Percentiles rank a stretch among this genome's conserved stretches.
phyloP scores from a whole-genome alignment of 2,113 vertebrate species.

The Hucho hucho region DNA sequence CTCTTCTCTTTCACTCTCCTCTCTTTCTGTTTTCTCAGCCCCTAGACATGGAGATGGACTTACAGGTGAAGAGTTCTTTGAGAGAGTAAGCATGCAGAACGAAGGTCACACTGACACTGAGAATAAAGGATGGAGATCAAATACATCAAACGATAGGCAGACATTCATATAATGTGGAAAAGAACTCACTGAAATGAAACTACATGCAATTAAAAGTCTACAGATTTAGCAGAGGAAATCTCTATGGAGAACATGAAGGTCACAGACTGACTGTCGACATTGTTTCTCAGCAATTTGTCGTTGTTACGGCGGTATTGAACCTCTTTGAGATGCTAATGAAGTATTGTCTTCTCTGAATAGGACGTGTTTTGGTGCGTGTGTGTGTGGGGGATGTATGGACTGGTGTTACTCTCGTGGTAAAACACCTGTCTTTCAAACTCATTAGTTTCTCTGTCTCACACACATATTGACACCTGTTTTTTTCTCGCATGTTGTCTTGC shows the following conservation, averaged over 20 bases:
- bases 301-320: slow-evolving; percentile 51
- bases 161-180: neutral
- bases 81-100: slow-evolving; percentile 64
- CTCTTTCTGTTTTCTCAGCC: slow-evolving; percentile 45
- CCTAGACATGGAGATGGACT: slow-evolving; percentile 52
- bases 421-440: neutral
- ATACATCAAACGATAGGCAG: neutral
- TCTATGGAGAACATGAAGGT: neutral
- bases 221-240: neutral
- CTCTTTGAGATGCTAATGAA: slow-evolving; percentile 59
- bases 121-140: neutral
- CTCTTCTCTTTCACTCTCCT: too few species aligned
- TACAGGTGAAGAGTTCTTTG: slow-evolving; percentile 76
- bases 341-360: slow-evolving; percentile 40
- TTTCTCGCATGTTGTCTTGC: slow-evolving; percentile 34
- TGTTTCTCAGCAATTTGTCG: slow-evolving; percentile 19
- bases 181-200: neutral
- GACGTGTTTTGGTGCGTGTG: slow-evolving; percentile 10
- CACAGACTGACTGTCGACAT: neutral
- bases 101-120: neutral
- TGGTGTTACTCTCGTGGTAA: slow-evolving; percentile 4
- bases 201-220: neutral
- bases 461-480: neutral
- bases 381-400: slow-evolving; percentile 1
- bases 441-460: neutral